These are phyloP conservation scores for Littorina saxatilis DNA, from an alignment of 1,140 invertebrate species.

Conservation along the genomic window DNA sequence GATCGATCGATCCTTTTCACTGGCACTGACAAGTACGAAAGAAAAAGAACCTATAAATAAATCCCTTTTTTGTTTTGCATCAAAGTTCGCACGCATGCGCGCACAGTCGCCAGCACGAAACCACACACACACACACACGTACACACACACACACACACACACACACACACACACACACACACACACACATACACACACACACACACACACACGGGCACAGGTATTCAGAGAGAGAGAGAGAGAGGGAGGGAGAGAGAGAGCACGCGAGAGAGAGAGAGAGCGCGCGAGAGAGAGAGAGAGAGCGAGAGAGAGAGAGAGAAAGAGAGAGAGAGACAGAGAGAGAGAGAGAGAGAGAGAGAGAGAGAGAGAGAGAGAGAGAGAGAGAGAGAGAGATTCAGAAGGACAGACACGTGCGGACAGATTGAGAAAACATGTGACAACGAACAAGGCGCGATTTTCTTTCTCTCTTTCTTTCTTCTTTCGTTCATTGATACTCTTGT, in stretches of 20 bases:
- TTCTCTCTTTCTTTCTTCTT: too few relatives aligned
- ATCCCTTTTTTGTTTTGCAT: too few relatives aligned
- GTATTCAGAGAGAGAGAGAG: too few relatives aligned
- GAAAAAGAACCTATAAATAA: too few relatives aligned
- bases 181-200: neutral
- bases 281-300: too few relatives aligned
- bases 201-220: constrained; percentile 1
- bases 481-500: too few relatives aligned
- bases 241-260: too few relatives aligned
- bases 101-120: neutral
- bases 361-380: neutral
- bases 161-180: constrained; percentile 9
- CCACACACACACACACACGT: constrained; percentile 4
- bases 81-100: neutral
- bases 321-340: neutral
- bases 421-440: neutral
- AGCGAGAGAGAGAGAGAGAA: constrained; percentile 1
- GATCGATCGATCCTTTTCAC: too few relatives aligned
- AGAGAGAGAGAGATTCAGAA: neutral
- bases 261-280: too few relatives aligned
- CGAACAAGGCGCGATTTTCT: too few relatives aligned
- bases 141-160: constrained; percentile 17
- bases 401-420: neutral
- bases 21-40: too few relatives aligned
- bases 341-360: neutral